Evolutionary conservation across 2,797 vertebrate species (phyloP).

Genomic region (Helarctos malayanus): DNA sequence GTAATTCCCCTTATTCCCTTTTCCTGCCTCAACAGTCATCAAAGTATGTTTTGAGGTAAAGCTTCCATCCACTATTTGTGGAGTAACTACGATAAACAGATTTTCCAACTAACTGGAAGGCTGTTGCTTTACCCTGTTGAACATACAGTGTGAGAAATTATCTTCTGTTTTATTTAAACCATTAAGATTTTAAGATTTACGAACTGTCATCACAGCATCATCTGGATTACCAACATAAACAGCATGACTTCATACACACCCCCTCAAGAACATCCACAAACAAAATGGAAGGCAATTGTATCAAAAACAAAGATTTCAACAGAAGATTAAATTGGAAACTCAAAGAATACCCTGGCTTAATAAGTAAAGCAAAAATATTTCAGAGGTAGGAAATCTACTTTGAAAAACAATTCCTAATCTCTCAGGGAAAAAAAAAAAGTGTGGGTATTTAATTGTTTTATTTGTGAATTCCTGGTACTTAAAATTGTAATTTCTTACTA

Average conservation of each 20-base stretch:
- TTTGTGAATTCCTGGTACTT: not conserved
- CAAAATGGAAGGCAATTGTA: not conserved
- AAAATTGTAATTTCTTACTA: slow-evolving; percentile 12
- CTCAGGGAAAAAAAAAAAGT: not conserved
- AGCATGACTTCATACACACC: not conserved
- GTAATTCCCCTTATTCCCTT: not conserved
- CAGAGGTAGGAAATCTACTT: not conserved
- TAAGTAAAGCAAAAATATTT: not conserved
- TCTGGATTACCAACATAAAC: not conserved
- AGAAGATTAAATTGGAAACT: not conserved
- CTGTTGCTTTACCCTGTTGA: not conserved
- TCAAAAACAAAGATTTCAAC: slow-evolving; percentile 12
- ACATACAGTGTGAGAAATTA: not conserved
- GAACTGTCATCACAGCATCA: not conserved
- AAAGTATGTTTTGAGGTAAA: not conserved
- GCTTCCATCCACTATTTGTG: not conserved
- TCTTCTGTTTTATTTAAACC: not conserved
- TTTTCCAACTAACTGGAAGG: not conserved
- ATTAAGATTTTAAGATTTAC: not conserved
- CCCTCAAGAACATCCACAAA: not conserved
- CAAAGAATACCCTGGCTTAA: not conserved
- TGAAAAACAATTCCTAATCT: not conserved
- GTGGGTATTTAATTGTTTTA: not conserved
- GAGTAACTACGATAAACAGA: not conserved
- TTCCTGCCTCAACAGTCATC: not conserved